A percentile compares a stretch with the other conserved stretches of the same genome.
Evolutionary conservation across 1,140 invertebrate species (phyloP).

Genomic region (Coptotermes formosanus): DNA sequence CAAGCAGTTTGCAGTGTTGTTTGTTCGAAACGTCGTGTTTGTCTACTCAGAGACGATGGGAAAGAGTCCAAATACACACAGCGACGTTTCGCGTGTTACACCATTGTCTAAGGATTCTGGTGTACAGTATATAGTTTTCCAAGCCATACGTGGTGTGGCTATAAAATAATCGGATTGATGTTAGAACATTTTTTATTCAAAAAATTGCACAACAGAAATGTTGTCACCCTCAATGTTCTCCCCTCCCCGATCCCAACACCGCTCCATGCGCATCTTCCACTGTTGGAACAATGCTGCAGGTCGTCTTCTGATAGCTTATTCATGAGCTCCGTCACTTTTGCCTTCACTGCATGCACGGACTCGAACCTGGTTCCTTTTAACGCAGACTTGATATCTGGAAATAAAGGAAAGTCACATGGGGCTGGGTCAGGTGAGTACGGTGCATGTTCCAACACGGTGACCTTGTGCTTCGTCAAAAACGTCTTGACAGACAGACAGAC

Average conservation of each 20-base stretch:
- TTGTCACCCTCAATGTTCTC: not conserved
- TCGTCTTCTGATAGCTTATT: not conserved
- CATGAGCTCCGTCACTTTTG: not conserved
- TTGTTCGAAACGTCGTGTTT: too few relatives aligned
- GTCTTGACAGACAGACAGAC: slow-evolving; percentile 23
- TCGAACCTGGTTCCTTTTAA: too few relatives aligned
- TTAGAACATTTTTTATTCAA: too few relatives aligned
- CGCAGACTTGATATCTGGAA: not conserved
- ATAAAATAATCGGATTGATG: too few relatives aligned
- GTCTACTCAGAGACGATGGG: too few relatives aligned
- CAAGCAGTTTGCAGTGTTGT: too few relatives aligned
- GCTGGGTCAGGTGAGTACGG: slow-evolving; percentile 39
- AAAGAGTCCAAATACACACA: too few relatives aligned
- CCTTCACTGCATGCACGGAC: too few relatives aligned
- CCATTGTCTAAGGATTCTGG: too few relatives aligned
- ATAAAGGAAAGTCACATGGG: slow-evolving; percentile 35
- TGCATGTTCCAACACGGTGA: slow-evolving; percentile 37
- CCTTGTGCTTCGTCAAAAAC: slow-evolving; percentile 38
- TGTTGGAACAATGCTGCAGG: not conserved
- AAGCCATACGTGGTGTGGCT: too few relatives aligned
- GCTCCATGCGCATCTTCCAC: slow-evolving; percentile 7
- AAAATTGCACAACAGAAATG: not conserved
- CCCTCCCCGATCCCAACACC: not conserved
- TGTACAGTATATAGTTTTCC: too few relatives aligned
- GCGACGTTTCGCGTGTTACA: too few relatives aligned